Conservation (phyloP, 2,113 vertebrate genomes). For the Australoheros scitulus region DNA sequence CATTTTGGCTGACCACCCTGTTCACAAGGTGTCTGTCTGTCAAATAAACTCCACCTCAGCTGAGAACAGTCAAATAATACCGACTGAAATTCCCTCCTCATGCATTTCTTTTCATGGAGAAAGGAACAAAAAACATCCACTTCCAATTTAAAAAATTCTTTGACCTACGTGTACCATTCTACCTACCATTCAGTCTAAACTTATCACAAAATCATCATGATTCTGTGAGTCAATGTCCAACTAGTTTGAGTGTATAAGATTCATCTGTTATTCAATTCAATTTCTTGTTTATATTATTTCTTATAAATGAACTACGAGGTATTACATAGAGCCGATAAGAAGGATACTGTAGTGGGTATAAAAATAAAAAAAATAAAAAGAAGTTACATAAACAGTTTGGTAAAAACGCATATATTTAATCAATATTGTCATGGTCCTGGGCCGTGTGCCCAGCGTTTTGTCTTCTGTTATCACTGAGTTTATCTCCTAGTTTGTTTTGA, state of each 20-base stretch:
- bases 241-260: rapidly evolving
- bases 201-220: background rate
- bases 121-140: background rate
- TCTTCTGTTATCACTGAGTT: too few species aligned
- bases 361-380: background rate
- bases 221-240: background rate
- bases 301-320: rapidly evolving
- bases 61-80: background rate
- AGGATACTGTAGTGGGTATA: too few species aligned
- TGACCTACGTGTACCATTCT: too few species aligned
- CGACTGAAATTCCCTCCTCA: background rate
- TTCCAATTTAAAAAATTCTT: rapidly evolving
- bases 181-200: background rate
- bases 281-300: background rate
- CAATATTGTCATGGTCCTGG: too few species aligned
- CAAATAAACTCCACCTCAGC: too few species aligned
- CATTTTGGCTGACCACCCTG: too few species aligned
- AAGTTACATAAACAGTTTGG: background rate
- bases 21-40: background rate
- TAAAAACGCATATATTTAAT: background rate
- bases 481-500: too few species aligned
- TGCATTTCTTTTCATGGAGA: background rate
- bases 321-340: background rate
- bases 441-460: too few species aligned
- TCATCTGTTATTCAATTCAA: rapidly evolving